phyloP scores from a whole-genome alignment of 1,140 invertebrate genomes.

The Neuroterus valhalla region DNA sequence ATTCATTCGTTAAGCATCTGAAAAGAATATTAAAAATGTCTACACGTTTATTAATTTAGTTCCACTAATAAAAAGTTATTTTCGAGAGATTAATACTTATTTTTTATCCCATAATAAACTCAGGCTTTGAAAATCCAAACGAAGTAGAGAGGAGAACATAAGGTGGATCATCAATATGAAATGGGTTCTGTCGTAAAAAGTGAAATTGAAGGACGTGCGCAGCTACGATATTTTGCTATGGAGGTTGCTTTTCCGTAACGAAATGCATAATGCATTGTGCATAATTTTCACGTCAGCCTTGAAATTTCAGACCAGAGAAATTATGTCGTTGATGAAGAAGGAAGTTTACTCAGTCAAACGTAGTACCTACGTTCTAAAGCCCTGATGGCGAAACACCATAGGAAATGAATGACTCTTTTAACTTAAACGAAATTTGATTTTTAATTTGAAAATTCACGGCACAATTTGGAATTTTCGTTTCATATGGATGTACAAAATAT shows the following conservation, averaged over 20 bases:
- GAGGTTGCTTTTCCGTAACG: background rate
- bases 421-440: too few relatives aligned
- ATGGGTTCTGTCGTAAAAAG: conserved; percentile 1
- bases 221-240: background rate
- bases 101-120: background rate
- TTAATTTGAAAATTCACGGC: too few relatives aligned
- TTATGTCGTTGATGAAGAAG: conserved; percentile 1
- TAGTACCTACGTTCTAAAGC: background rate
- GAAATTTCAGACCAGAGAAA: conserved; percentile 4
- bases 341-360: background rate
- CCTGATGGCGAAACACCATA: too few relatives aligned
- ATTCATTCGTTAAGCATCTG: too few relatives aligned
- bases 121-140: background rate
- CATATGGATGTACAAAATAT: background rate
- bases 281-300: conserved; percentile 12
- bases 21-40: too few relatives aligned
- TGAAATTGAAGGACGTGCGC: conserved; percentile 21
- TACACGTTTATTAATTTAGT: too few relatives aligned
- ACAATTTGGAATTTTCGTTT: too few relatives aligned
- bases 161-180: background rate
- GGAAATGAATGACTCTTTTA: too few relatives aligned
- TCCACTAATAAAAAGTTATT: too few relatives aligned
- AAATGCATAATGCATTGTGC: conserved; percentile 14
- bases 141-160: background rate
- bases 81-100: too few relatives aligned